Percentiles rank a stretch among this genome's conserved stretches.
Evolutionary conservation across 2,888 invertebrate genomes (phyloP).

Genomic region (Anagyrus pseudococci): DNA sequence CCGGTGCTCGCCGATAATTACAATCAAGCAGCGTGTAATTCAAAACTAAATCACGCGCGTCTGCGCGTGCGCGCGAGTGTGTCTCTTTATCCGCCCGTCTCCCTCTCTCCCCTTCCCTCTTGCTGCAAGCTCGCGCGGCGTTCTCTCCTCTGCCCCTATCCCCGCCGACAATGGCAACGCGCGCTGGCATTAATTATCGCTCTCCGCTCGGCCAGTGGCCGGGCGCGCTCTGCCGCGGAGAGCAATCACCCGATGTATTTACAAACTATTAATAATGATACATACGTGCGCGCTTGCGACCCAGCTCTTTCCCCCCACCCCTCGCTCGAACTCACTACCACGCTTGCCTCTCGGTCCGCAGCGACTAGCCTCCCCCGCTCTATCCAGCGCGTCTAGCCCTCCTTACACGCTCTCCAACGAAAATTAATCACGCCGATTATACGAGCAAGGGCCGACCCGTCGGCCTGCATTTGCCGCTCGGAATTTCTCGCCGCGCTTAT

Average conservation of each 20-base stretch:
- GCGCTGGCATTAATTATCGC: constrained; percentile 21
- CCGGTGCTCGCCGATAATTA: too few species aligned
- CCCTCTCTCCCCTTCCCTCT: background rate
- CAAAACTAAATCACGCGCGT: too few species aligned
- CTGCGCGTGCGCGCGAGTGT: background rate
- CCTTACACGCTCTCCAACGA: background rate
- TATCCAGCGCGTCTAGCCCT: too few species aligned
- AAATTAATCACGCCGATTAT: constrained; percentile 15
- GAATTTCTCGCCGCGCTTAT: too few species aligned
- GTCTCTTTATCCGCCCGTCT: background rate
- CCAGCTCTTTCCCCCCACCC: too few species aligned
- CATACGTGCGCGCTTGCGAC: too few species aligned
- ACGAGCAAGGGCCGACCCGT: background rate
- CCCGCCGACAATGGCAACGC: constrained; percentile 1
- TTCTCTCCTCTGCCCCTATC: background rate
- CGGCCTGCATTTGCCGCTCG: too few species aligned
- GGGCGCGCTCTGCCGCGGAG: constrained; percentile 12
- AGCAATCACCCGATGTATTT: constrained; percentile 30
- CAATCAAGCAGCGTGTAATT: too few species aligned
- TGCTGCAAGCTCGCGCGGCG: background rate
- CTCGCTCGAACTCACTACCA: too few species aligned
- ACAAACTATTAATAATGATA: constrained; percentile 38
- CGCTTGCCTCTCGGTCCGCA: background rate
- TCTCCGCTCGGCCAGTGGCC: background rate
- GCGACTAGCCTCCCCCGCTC: too few species aligned